These are phyloP conservation scores for Pagrus major DNA, from an alignment of 2,113 vertebrate species.

Conservation along the genomic window DNA sequence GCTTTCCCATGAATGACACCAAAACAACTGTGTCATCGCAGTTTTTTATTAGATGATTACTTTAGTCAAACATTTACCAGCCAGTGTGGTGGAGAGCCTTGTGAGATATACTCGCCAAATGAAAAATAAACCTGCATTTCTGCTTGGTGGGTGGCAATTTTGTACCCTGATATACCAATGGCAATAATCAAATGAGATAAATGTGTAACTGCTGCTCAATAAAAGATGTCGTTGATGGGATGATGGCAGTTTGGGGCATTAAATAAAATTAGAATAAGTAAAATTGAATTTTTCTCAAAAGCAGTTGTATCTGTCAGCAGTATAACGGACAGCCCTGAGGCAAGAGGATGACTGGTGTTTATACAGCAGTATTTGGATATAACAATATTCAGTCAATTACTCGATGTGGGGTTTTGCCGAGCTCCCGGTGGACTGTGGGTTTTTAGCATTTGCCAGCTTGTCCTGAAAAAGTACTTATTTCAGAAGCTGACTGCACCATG, in stretches of 20 bases:
- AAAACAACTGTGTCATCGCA: too few species aligned
- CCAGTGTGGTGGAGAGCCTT: too few species aligned
- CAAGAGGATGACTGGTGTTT: constrained; percentile 13
- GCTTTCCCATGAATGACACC: too few species aligned
- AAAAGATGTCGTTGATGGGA: constrained; percentile 6
- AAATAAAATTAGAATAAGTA: constrained; percentile 27
- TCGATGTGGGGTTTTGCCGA: constrained; percentile 20
- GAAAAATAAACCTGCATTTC: too few species aligned
- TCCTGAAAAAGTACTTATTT: constrained; percentile 35
- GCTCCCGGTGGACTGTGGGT: constrained; percentile 30
- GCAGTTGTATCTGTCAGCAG: constrained; percentile 36
- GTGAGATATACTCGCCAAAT: too few species aligned
- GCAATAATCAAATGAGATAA: constrained; percentile 33
- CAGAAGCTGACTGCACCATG: constrained; percentile 7
- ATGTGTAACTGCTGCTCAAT: background rate
- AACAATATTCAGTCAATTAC: constrained; percentile 53
- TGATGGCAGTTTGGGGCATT: constrained; percentile 25
- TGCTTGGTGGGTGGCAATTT: too few species aligned
- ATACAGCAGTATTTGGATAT: constrained; percentile 39
- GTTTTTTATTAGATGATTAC: too few species aligned
- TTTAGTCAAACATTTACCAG: too few species aligned
- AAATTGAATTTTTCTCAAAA: constrained; percentile 8
- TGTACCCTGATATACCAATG: constrained; percentile 25
- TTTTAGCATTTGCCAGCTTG: constrained; percentile 45
- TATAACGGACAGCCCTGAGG: constrained; percentile 38